These are phyloP conservation scores for Parazoanthus swiftii DNA, from an alignment of 92 coral and sea anemone species.

Conservation along the genomic window DNA sequence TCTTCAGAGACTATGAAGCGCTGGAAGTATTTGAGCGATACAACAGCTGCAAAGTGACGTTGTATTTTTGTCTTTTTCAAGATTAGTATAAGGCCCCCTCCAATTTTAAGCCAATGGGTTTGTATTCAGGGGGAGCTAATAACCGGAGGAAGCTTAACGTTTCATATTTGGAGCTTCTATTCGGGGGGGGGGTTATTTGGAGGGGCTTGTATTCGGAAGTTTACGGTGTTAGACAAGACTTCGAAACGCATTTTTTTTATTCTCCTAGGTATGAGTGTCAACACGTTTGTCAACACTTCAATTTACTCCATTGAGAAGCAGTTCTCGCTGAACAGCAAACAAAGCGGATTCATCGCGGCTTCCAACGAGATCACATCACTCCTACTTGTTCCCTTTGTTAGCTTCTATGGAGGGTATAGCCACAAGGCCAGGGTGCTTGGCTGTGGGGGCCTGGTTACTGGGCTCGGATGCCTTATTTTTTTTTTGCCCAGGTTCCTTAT, in stretches of 20 bases:
- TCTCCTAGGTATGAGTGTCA: conserved; percentile 52
- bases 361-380: conserved; percentile 62
- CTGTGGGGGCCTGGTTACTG: conserved; percentile 55
- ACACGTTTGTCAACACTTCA: conserved; percentile 59
- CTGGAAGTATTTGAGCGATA: no score
- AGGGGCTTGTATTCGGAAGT: no score
- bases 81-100: no score
- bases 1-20: no score
- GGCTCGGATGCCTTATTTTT: conserved; percentile 49
- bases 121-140: no score
- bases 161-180: no score
- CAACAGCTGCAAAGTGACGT: no score
- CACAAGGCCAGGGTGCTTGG: conserved; percentile 67
- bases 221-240: neutral
- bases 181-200: no score
- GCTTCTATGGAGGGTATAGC: conserved; percentile 63
- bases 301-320: conserved; percentile 58
- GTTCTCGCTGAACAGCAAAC: conserved; percentile 59
- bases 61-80: no score
- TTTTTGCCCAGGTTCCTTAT: conserved; percentile 53
- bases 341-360: conserved; percentile 56
- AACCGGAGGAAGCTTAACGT: no score
- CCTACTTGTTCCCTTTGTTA: conserved; percentile 55
- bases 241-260: neutral
- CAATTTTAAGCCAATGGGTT: no score